Base-by-base conservation (phyloP, 2,113 vertebrate genomes). In the Tragelaphus imberbis region DNA sequence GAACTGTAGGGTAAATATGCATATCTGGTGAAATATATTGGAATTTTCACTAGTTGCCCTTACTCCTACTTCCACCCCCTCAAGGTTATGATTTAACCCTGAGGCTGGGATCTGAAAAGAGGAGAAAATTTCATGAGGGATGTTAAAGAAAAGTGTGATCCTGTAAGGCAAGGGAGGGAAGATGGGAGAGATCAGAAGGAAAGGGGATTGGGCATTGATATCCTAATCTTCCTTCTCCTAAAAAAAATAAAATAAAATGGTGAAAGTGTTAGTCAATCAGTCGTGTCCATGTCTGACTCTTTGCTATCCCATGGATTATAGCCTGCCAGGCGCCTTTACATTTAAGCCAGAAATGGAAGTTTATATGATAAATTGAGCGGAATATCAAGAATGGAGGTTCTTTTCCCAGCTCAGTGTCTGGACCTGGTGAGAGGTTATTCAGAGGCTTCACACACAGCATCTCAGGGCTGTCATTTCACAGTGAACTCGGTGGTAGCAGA, bases 301-400 rank as follows among this genome's bases (percentile, higher is more conserved):
- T 75, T 77, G 36, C 3, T 0, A 44, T 13, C 21, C 71, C 36
- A 77, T 40, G 36, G 21, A 44, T 12, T 3, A 12, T 44, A 77
- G 23, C 71, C 71, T 44, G 21, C 36, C 71, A 77, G 36, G 21
- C 3, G 2, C 71, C 6, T 77, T 77, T 44, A 44, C 23, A 14
- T 25, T 49, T 92, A 27, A 40, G 15, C 33, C 68, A 6, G 25
- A 84, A 55, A 30, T 59, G 0, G 1, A 27, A 7, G 2, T 14
- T 51, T 19, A 77, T 53, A 87, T 71, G 40, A 75, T 63, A 21
- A 53, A 40, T 21, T 40, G 21, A 77, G 8, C n/a, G 10, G 9
- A 21, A n/a, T 13, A 6, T 6, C 3, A 17, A 53, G 25, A 21
- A 44, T 6, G 8, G 30, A 71, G 9, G 2, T 15, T 1, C 1